Conservation (phyloP, 1,140 invertebrate genomes). For the Drosophila nikananu region DNA sequence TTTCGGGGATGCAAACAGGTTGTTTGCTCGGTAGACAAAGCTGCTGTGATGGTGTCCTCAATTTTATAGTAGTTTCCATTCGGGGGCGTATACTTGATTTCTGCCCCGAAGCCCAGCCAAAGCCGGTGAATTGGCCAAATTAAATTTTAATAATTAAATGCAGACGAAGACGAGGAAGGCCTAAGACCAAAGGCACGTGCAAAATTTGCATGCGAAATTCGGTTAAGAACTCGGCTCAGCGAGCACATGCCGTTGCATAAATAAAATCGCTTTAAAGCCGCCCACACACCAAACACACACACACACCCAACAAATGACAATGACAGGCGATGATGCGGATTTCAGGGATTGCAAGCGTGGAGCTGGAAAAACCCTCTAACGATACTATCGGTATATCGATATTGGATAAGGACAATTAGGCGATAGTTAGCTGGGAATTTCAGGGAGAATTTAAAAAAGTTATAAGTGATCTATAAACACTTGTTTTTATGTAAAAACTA, state of each 20-base stretch:
- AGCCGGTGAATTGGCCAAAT: constrained; percentile 73
- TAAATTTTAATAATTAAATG: constrained; percentile 84
- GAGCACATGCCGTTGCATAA: constrained; percentile 80
- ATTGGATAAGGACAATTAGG: not conserved
- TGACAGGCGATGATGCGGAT: constrained; percentile 47
- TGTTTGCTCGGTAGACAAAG: constrained; percentile 49
- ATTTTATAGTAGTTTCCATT: constrained; percentile 21
- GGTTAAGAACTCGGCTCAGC: constrained; percentile 67
- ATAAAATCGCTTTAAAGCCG: constrained; percentile 74
- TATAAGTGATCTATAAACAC: not conserved
- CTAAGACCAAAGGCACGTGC: constrained; percentile 61
- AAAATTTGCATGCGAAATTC: constrained; percentile 82
- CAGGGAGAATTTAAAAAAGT: too few species aligned
- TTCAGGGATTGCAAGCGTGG: constrained; percentile 14
- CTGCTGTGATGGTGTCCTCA: constrained; percentile 12
- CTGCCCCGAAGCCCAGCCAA: not conserved
- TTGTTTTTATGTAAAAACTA: not conserved
- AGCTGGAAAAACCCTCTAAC: not conserved
- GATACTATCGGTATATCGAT: constrained; percentile 2
- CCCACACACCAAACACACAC: not conserved
- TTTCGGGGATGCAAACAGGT: constrained; percentile 47
- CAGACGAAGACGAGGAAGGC: constrained; percentile 46
- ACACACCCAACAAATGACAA: constrained; percentile 35
- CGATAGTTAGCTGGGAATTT: not conserved
- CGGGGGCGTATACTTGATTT: constrained; percentile 24